Evolutionary conservation across 2,797 vertebrate genomes (phyloP), one percentile per base, ranked within the genome.

Genomic region (Gambusia yucatana): DNA sequence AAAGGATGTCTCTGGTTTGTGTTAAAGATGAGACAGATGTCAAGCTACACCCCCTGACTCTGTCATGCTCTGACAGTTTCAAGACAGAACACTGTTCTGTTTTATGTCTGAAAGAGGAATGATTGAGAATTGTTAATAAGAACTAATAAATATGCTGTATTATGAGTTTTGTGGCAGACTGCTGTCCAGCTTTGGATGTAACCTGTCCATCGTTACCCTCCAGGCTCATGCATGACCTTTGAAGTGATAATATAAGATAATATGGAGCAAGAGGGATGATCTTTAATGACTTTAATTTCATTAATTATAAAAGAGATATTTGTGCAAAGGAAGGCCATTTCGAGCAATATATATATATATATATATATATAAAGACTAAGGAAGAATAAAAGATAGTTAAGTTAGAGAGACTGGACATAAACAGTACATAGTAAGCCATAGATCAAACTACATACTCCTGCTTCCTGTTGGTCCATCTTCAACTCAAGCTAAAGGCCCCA

Each of bases 1-100:
- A 91, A 87, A 90, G 41, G 83, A 59, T 78, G 80, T 81, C 84
- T 89, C 86, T 92, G 92, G 85, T 88, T 81, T 84, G 82, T 91
- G 87, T 87, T 90, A 89, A 93, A 92, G 82, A 83, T 67, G 82
- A 84, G 50, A 8, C 89, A 89, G 87, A 92, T 90, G 85, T 89
- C 84, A 87, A 81, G 81, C 80, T 50, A 71, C n/a, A 74, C 73
- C 7, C 71, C 36, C 71, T 22, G 17, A 55, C 36, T 47, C n/a
- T 43, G 67, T 75, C 76, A 39, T 77, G 16, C 22, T 30, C 55
- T 82, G 75, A 81, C 77, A 82, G 77, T 73, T 83, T 75, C 33
- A 84, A 84, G 74, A 77, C 52, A 86, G 79, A 47, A 46, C 52
- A 52, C 73, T 50, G 44, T 82, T 44, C 83, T 87, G 85, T 47